These are phyloP conservation scores for Typhlichthys subterraneus DNA, from an alignment of 2,797 vertebrate genomes.

Conservation along the genomic window DNA sequence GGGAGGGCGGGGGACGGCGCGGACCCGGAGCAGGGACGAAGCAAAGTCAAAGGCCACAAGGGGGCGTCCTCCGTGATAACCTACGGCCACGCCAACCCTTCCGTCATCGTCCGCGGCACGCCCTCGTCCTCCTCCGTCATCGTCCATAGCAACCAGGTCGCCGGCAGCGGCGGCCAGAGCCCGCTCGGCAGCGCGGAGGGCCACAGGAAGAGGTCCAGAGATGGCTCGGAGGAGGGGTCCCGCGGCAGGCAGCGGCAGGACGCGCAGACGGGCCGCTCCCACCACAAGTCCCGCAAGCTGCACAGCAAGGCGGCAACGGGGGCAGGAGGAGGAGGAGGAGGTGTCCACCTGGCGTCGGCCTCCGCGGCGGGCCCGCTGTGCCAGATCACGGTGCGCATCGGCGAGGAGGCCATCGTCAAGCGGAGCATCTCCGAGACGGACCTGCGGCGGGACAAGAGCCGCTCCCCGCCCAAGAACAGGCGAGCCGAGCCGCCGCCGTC, in stretches of 20 bases:
- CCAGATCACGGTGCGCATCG: slow-evolving; percentile 91
- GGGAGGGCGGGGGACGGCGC: slow-evolving; percentile 60
- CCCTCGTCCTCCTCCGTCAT: slow-evolving; percentile 80
- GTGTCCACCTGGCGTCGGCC: slow-evolving; percentile 39
- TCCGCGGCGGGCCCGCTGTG: slow-evolving; percentile 81
- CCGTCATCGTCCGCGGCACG: slow-evolving; percentile 87
- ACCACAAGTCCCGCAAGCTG: slow-evolving; percentile 77
- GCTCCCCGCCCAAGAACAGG: slow-evolving; percentile 75
- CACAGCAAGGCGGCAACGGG: slow-evolving; percentile 57
- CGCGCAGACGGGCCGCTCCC: slow-evolving; percentile 58
- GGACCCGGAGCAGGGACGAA: slow-evolving; percentile 50
- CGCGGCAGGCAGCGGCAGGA: slow-evolving; percentile 63
- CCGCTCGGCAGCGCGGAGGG: slow-evolving; percentile 58
- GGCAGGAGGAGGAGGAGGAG: too few species aligned
- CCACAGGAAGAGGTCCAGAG: slow-evolving; percentile 68
- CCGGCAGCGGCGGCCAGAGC: slow-evolving; percentile 75
- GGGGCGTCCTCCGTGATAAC: slow-evolving; percentile 84
- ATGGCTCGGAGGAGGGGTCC: slow-evolving; percentile 58
- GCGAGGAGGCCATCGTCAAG: slow-evolving; percentile 91
- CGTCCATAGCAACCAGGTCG: slow-evolving; percentile 81
- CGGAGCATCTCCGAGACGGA: slow-evolving; percentile 91
- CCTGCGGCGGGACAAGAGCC: slow-evolving; percentile 82
- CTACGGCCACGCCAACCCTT: slow-evolving; percentile 85
- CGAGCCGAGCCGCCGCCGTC: slow-evolving; percentile 59
- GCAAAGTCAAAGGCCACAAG: slow-evolving; percentile 72